Percentiles rank a stretch among this genome's conserved stretches.
Evolutionary conservation across 2,797 vertebrate species (phyloP).

Genomic region (Chelonia mydas): DNA sequence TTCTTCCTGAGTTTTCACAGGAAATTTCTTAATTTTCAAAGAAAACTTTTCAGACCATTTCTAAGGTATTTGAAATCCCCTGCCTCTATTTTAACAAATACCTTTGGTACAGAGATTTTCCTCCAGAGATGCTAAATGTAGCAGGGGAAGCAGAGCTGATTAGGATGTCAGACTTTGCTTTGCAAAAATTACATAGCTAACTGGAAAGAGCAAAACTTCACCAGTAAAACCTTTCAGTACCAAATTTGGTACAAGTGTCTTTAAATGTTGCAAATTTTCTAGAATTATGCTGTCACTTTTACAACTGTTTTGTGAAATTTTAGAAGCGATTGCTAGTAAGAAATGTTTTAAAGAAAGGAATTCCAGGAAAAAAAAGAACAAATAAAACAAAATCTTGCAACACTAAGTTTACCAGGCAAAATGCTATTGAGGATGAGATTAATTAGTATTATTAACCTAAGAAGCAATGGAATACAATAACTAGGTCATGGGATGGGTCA

Average conservation of each 20-base stretch:
- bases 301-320: conserved; percentile 65
- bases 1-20: conserved; percentile 60
- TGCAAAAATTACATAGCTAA: conserved; percentile 57
- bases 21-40: conserved; percentile 76
- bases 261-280: conserved; percentile 72
- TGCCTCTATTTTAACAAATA: conserved; percentile 76
- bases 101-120: conserved; percentile 63
- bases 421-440: conserved; percentile 47
- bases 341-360: conserved; percentile 43
- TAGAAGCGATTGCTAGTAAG: conserved; percentile 71
- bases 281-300: conserved; percentile 75
- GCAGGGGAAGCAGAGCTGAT: conserved; percentile 5
- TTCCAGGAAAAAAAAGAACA: conserved; percentile 51
- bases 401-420: not conserved
- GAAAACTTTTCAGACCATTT: conserved; percentile 51
- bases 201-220: conserved; percentile 47
- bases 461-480: accelerated
- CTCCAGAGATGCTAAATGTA: conserved; percentile 61
- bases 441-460: accelerated
- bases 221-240: conserved; percentile 46
- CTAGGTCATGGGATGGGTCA: accelerated
- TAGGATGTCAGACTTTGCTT: conserved; percentile 22
- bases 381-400: conserved; percentile 36
- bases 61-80: conserved; percentile 76
- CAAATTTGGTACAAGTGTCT: conserved; percentile 53